Evolutionary conservation across 1,140 invertebrate species (phyloP).

Genomic region (Pygmarrhopalites habei): DNA sequence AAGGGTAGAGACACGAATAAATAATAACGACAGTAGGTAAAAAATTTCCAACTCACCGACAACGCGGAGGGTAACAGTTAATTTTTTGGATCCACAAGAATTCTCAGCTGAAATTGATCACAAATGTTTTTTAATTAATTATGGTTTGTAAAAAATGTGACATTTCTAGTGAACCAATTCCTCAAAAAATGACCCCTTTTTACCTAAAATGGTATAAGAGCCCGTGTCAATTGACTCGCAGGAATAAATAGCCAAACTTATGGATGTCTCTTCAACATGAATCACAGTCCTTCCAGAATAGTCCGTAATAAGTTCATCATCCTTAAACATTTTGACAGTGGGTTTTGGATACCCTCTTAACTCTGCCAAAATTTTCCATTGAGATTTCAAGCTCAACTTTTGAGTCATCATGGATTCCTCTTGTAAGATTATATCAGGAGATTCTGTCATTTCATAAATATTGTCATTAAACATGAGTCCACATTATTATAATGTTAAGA

Average conservation of each 20-base stretch:
- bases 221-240: slow-evolving; percentile 56
- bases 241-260: slow-evolving; percentile 56
- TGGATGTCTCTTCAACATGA: slow-evolving; percentile 51
- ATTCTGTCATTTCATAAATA: neutral
- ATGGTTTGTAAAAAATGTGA: no score
- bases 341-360: slow-evolving; percentile 61
- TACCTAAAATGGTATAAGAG: slow-evolving; percentile 57
- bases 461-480: neutral
- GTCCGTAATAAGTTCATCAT: slow-evolving; percentile 50
- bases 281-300: slow-evolving; percentile 48
- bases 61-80: slow-evolving; percentile 68
- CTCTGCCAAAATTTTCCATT: slow-evolving; percentile 56
- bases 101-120: slow-evolving; percentile 52
- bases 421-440: neutral
- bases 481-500: neutral
- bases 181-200: neutral
- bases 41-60: slow-evolving; percentile 67
- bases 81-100: slow-evolving; percentile 57
- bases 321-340: slow-evolving; percentile 57
- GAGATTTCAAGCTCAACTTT: slow-evolving; percentile 52
- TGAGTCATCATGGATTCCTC: slow-evolving; percentile 53
- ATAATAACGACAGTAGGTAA: no score
- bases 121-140: no score
- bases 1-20: neutral
- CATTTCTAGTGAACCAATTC: no score